Evolutionary conservation across 2,888 invertebrate species (phyloP).

Genomic region (Caenorhabditis sinica): DNA sequence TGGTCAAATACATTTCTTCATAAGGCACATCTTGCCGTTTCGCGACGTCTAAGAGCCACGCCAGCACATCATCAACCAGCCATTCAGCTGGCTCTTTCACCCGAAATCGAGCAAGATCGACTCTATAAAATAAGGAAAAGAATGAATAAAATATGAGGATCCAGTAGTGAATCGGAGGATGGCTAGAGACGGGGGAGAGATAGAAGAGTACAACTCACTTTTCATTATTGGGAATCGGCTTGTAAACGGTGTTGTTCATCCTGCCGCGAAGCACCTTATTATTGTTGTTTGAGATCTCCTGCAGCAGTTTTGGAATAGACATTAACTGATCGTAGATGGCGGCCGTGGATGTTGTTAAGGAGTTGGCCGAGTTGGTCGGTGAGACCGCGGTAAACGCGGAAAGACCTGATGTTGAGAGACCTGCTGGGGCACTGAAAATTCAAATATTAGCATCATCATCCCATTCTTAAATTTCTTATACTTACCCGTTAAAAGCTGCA

Average conservation of each 20-base stretch:
- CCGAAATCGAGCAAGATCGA: constrained; percentile 83
- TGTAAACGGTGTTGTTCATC: constrained; percentile 75
- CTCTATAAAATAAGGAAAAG: constrained; percentile 61
- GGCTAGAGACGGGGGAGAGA: not conserved
- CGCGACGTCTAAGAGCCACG: constrained; percentile 83
- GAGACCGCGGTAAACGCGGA: constrained; percentile 76
- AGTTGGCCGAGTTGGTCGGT: constrained; percentile 43
- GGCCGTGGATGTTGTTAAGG: constrained; percentile 56
- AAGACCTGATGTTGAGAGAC: constrained; percentile 65
- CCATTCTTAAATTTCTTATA: not conserved
- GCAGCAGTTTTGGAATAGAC: constrained; percentile 74
- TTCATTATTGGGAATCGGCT: constrained; percentile 82
- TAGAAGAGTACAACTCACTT: constrained; percentile 59
- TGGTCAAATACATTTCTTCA: constrained; percentile 81
- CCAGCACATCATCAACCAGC: constrained; percentile 82
- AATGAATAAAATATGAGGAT: constrained; percentile 24
- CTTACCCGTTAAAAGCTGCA: constrained; percentile 54
- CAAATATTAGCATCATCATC: not conserved
- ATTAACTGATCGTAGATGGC: constrained; percentile 74
- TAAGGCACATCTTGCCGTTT: constrained; percentile 80
- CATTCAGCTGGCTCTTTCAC: constrained; percentile 82
- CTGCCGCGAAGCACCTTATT: constrained; percentile 75
- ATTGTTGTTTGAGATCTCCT: constrained; percentile 56
- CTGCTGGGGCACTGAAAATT: constrained; percentile 61
- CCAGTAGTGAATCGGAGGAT: no score